Conservation (phyloP, 2,888 invertebrate species). For the Muschampia plurimacula region DNA sequence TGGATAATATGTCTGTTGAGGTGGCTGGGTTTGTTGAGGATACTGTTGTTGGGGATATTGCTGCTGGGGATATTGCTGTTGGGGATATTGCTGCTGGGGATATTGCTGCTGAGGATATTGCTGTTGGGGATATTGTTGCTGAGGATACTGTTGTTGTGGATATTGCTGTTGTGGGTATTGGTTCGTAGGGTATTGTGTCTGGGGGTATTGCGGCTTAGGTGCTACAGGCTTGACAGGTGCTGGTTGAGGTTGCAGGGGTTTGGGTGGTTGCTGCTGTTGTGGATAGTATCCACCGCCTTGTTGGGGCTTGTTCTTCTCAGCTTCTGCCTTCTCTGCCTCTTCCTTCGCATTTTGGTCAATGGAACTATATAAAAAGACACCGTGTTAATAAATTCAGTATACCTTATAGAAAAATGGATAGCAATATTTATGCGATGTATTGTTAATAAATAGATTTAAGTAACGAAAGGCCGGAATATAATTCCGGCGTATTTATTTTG, state of each 20-base stretch:
- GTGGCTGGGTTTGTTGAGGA: conserved; percentile 24
- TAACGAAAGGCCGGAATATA: too few species aligned
- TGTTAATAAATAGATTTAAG: too few species aligned
- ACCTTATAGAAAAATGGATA: neutral
- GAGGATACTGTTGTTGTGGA: conserved; percentile 42
- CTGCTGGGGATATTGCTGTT: conserved; percentile 43
- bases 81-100: conserved; percentile 46
- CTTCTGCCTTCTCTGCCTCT: conserved; percentile 61
- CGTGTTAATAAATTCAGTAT: neutral
- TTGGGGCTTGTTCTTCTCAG: conserved; percentile 61
- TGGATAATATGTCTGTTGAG: conserved; percentile 13
- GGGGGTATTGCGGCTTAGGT: conserved; percentile 48
- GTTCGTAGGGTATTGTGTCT: conserved; percentile 46
- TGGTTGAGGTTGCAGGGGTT: conserved; percentile 47
- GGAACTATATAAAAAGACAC: conserved; percentile 54
- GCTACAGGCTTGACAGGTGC: conserved; percentile 43
- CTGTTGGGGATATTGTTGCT: conserved; percentile 45
- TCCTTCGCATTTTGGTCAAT: conserved; percentile 68
- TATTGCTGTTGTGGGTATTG: conserved; percentile 46
- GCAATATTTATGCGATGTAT: too few species aligned
- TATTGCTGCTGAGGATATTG: conserved; percentile 48
- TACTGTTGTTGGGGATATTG: conserved; percentile 22
- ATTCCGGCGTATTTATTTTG: too few species aligned
- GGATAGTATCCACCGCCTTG: conserved; percentile 44
- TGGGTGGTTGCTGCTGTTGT: conserved; percentile 45